phyloP scores from a whole-genome alignment of 1,140 invertebrate species.

The Triops longicaudatus region DNA sequence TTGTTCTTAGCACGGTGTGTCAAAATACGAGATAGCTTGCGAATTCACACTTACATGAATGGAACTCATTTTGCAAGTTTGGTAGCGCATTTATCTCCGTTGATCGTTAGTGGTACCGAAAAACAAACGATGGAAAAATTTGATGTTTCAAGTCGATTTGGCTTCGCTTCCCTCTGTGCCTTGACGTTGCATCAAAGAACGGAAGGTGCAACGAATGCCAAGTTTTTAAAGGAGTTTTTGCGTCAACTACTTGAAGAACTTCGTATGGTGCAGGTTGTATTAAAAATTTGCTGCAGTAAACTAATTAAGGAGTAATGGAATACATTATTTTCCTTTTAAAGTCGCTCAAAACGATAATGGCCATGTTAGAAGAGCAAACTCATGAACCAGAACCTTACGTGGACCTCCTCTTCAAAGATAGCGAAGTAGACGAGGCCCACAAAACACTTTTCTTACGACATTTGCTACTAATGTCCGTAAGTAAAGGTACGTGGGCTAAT shows the following conservation, averaged over 20 bases:
- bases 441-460: not conserved
- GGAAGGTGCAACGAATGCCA: not conserved
- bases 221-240: not conserved
- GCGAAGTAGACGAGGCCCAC: not conserved
- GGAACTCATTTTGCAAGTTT: too few relatives aligned
- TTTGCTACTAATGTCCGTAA: not conserved
- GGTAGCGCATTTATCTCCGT: too few relatives aligned
- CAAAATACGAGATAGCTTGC: too few relatives aligned
- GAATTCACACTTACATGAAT: too few relatives aligned
- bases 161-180: not conserved
- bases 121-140: not conserved
- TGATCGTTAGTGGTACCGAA: too few relatives aligned
- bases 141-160: not conserved
- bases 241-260: not conserved
- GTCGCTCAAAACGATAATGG: not conserved
- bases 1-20: too few relatives aligned
- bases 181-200: not conserved
- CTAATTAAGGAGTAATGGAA: not conserved
- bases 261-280: not conserved
- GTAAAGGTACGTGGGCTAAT: not conserved
- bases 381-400: not conserved
- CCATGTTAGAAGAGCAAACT: not conserved
- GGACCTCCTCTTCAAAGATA: not conserved
- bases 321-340: not conserved
- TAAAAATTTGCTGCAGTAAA: not conserved